These are phyloP conservation scores for Nephrotoma flavescens DNA, from an alignment of 2,888 invertebrate species.

Conservation along the genomic window DNA sequence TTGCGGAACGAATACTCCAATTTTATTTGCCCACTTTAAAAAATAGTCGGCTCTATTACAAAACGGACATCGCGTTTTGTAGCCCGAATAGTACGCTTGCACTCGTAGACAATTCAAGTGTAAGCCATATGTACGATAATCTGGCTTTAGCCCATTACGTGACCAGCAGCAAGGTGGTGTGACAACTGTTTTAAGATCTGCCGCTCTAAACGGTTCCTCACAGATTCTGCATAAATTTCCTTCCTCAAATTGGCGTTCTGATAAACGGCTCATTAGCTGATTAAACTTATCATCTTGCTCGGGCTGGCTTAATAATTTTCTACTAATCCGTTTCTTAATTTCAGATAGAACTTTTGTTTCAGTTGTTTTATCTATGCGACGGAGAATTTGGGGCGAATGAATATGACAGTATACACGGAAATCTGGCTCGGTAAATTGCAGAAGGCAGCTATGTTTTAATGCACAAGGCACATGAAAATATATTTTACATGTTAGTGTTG, in stretches of 20 bases:
- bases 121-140: neutral
- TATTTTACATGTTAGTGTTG: neutral
- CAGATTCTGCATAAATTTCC: neutral
- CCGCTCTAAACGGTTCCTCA: neutral
- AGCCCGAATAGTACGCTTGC: neutral
- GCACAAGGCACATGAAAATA: neutral
- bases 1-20: neutral
- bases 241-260: neutral
- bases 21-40: neutral
- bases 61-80: neutral
- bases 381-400: neutral
- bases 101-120: neutral
- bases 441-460: neutral
- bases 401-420: neutral
- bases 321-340: neutral
- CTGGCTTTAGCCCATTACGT: neutral
- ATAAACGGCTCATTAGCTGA: neutral
- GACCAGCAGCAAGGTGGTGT: neutral
- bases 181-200: neutral
- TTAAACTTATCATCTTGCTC: neutral
- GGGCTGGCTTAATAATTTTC: neutral
- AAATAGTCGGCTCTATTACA: neutral
- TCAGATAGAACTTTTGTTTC: neutral
- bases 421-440: neutral
- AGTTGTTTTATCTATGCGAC: neutral